Evolutionary conservation across 2,888 invertebrate genomes (phyloP).

Genomic region (Nasonia oneida): DNA sequence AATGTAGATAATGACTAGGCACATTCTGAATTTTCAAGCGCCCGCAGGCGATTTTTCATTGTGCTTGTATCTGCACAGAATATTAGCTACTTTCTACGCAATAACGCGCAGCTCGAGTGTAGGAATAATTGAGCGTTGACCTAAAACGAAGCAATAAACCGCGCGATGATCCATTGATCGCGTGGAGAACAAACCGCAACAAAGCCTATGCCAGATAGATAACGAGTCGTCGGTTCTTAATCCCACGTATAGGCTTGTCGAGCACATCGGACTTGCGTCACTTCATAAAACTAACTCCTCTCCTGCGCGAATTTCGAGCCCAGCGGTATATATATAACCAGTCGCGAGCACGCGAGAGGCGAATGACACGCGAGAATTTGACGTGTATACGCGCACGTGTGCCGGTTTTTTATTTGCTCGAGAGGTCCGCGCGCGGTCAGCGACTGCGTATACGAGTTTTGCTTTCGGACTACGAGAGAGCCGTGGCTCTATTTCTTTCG

Average conservation of each 20-base stretch:
- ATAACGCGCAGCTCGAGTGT: too few species aligned
- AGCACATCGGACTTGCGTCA: background rate
- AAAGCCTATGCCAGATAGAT: background rate
- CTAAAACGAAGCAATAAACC: background rate
- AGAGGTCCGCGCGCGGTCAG: background rate
- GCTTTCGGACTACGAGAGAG: background rate
- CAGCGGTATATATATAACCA: background rate
- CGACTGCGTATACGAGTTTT: background rate
- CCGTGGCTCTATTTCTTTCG: too few species aligned
- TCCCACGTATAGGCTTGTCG: background rate
- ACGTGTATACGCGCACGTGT: background rate
- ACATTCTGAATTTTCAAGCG: constrained; percentile 2
- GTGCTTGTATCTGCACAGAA: too few species aligned
- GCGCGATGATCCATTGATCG: background rate
- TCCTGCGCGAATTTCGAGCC: background rate
- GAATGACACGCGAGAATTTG: constrained; percentile 29
- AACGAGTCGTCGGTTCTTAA: constrained; percentile 7
- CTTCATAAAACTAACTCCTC: background rate
- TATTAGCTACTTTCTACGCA: background rate
- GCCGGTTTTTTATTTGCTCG: background rate
- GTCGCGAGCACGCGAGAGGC: constrained; percentile 8
- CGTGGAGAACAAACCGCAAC: background rate
- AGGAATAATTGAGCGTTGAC: background rate
- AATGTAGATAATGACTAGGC: constrained; percentile 24
- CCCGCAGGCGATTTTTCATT: background rate